A percentile compares a stretch with the other conserved stretches of the same genome.
phyloP scores from a whole-genome alignment of 2,888 invertebrate species.

The Drosophila mimetica region DNA sequence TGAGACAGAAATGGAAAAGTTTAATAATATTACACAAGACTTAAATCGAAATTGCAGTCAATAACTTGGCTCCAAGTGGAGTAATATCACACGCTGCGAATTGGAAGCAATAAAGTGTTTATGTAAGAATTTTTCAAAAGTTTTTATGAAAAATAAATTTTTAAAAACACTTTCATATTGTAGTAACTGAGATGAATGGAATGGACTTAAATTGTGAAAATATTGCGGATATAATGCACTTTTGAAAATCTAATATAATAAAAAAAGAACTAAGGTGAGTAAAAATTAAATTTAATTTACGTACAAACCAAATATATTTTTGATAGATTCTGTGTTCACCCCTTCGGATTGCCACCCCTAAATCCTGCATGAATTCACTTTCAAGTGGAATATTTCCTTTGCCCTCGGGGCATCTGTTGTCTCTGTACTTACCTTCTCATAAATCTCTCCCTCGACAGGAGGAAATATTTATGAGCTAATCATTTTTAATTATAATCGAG shows the following conservation, averaged over 20 bases:
- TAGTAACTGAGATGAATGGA: constrained; percentile 14
- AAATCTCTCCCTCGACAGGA: constrained; percentile 38
- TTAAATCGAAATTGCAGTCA: constrained; percentile 17
- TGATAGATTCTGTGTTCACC: not conserved
- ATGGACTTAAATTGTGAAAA: constrained; percentile 19
- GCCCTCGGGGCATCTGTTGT: constrained; percentile 20
- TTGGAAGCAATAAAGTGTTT: constrained; percentile 22
- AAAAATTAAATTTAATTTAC: no score
- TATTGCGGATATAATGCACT: constrained; percentile 17
- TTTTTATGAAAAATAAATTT: not conserved
- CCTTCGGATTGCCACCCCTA: constrained; percentile 6
- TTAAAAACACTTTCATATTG: not conserved
- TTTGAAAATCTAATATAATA: not conserved
- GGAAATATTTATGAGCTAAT: constrained; percentile 71
- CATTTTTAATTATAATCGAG: constrained; percentile 69
- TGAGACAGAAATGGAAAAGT: constrained; percentile 10
- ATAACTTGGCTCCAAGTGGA: constrained; percentile 27
- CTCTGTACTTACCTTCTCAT: constrained; percentile 19
- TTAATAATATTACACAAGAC: not conserved
- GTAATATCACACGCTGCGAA: constrained; percentile 27
- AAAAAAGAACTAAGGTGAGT: no score
- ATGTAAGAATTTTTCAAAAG: constrained; percentile 3
- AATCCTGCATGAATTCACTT: not conserved
- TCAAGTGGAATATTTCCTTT: constrained; percentile 12
- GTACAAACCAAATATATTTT: no score